Evolutionary conservation across 1,140 invertebrate genomes (phyloP).

Genomic region (Panulirus ornatus): DNA sequence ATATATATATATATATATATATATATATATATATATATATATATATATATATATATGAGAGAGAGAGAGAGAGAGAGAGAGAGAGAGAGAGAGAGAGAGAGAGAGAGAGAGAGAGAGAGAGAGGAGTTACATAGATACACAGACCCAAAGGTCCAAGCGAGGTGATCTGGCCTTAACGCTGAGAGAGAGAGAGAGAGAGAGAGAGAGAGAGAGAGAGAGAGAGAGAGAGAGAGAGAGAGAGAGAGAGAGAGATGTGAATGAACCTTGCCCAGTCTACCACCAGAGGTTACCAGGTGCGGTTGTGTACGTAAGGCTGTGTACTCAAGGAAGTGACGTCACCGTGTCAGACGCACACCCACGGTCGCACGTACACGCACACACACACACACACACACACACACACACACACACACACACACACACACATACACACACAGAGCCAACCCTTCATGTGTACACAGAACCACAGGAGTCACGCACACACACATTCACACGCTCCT

Average conservation of each 20-base stretch:
- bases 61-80: not conserved
- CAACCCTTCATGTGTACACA: not conserved
- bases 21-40: not conserved
- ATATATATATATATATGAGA: no score
- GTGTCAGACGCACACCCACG: not conserved
- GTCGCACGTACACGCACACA: constrained; percentile 3
- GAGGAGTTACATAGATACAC: no score
- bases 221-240: constrained; percentile 10
- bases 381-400: constrained; percentile 30
- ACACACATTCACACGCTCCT: not conserved
- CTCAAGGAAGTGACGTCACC: not conserved
- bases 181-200: constrained; percentile 24
- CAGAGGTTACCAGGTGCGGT: not conserved
- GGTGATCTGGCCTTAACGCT: no score
- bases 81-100: constrained; percentile 5
- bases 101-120: no score
- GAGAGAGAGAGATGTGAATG: no score
- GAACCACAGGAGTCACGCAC: not conserved
- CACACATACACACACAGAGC: constrained; percentile 23
- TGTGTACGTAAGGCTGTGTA: no score
- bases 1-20: no score
- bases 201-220: constrained; percentile 50
- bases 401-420: constrained; percentile 28
- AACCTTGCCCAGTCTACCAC: not conserved
- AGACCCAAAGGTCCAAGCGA: no score